Conservation (phyloP, 2,888 invertebrate species). For the Rhingia rostrata region DNA sequence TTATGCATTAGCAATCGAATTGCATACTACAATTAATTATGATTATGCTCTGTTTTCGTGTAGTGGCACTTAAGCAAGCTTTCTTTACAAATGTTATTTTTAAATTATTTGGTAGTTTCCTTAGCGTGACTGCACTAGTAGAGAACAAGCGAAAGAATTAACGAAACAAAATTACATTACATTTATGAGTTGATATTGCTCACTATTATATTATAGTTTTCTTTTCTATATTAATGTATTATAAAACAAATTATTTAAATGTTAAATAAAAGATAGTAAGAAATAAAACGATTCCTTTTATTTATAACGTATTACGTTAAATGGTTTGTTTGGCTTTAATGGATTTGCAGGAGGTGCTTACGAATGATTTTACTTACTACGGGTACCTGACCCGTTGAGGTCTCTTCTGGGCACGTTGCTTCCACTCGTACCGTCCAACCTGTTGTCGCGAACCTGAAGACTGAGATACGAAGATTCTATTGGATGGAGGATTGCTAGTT, state of each 20-base stretch:
- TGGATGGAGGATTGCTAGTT: too few relatives aligned
- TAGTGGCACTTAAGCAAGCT: slow-evolving; percentile 39
- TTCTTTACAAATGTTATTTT: slow-evolving; percentile 34
- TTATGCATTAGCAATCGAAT: slow-evolving; percentile 29
- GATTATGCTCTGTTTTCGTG: neutral
- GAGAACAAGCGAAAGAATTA: slow-evolving; percentile 8
- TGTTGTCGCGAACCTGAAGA: too few relatives aligned
- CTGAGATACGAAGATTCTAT: too few relatives aligned
- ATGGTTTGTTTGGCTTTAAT: neutral
- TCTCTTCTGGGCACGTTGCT: too few relatives aligned
- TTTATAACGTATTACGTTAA: slow-evolving; percentile 5
- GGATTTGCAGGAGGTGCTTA: neutral
- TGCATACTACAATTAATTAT: slow-evolving; percentile 10
- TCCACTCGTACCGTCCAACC: too few relatives aligned
- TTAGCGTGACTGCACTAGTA: slow-evolving; percentile 10
- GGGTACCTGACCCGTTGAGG: too few relatives aligned
- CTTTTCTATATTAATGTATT: slow-evolving; percentile 66
- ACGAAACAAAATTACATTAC: slow-evolving; percentile 42
- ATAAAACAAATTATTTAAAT: slow-evolving; percentile 53
- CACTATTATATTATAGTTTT: slow-evolving; percentile 51
- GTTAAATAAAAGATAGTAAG: slow-evolving; percentile 36
- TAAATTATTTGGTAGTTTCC: slow-evolving; percentile 43
- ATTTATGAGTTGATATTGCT: slow-evolving; percentile 48
- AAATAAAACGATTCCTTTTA: slow-evolving; percentile 50
- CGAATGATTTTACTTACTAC: too few relatives aligned